Evolutionary conservation across 64 coral and sea anemone genomes (phyloP).

Genomic region (Porites lutea): DNA sequence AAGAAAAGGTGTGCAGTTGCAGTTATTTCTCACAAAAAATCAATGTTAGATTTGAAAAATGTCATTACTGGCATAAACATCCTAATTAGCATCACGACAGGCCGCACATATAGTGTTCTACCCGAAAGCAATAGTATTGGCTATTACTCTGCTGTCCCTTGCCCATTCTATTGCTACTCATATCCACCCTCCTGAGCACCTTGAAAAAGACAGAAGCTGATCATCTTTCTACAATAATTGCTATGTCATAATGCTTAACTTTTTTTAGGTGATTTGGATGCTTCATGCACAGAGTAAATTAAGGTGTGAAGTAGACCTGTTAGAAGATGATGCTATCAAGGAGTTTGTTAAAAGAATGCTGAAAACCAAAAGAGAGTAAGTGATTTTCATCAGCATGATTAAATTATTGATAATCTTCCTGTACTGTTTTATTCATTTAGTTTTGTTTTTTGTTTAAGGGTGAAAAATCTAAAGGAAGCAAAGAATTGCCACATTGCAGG

Average conservation of each 20-base stretch:
- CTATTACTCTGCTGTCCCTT: no score
- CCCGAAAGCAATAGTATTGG: no score
- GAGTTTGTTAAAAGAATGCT: conserved; percentile 54
- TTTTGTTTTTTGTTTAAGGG: conserved; percentile 14
- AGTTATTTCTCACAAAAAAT: background rate
- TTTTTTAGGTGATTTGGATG: conserved; percentile 57
- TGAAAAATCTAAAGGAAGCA: conserved; percentile 38
- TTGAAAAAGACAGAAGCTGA: no score
- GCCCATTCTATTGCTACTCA: no score
- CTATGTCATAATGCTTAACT: background rate
- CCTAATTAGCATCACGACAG: no score
- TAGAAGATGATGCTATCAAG: background rate
- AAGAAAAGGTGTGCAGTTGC: background rate
- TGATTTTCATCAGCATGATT: background rate
- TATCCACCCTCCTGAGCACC: no score
- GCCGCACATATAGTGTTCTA: no score
- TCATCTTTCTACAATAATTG: no score
- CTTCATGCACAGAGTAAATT: conserved; percentile 68
- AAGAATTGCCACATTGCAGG: conserved; percentile 42
- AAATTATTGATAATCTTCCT: background rate
- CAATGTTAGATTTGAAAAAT: no score
- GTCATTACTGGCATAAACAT: no score
- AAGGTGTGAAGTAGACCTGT: background rate
- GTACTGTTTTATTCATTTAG: background rate
- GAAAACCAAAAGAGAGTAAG: conserved; percentile 39